Conservation (phyloP, 2,113 vertebrate genomes). For the Sinocyclocheilus anophthalmus region DNA sequence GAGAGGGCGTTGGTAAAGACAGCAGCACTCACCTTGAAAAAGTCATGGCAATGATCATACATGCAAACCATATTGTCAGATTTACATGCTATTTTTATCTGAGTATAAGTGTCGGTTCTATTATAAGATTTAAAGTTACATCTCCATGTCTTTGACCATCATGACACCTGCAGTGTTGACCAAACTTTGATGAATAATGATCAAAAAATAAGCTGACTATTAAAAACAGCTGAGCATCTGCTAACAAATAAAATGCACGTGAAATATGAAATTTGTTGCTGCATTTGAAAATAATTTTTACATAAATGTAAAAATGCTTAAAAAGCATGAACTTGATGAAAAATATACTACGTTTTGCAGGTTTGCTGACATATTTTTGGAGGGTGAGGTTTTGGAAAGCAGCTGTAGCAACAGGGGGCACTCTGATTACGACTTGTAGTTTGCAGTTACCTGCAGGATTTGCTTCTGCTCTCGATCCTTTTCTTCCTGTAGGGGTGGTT, state of each 20-base stretch:
- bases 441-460: slow-evolving; percentile 61
- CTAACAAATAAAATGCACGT: no score
- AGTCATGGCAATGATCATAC: slow-evolving; percentile 6
- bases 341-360: no score
- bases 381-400: background rate
- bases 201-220: no score
- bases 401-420: background rate
- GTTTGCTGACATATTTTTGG: background rate
- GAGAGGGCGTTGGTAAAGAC: background rate
- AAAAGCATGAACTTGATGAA: no score
- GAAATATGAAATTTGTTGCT: no score
- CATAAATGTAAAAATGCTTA: no score
- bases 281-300: no score
- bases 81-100: background rate
- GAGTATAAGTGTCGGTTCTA: background rate
- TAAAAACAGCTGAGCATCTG: no score
- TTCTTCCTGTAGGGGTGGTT: slow-evolving; percentile 66
- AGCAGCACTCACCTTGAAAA: slow-evolving; percentile 16
- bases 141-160: no score
- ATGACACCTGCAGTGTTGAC: no score
- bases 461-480: slow-evolving; percentile 42
- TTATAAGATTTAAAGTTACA: background rate
- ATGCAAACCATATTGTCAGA: slow-evolving; percentile 12
- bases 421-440: background rate
- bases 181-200: no score